A percentile compares a stretch with the other conserved stretches of the same genome.
Conservation (phyloP, 2,888 invertebrate genomes). For the Pammene fasciana region DNA sequence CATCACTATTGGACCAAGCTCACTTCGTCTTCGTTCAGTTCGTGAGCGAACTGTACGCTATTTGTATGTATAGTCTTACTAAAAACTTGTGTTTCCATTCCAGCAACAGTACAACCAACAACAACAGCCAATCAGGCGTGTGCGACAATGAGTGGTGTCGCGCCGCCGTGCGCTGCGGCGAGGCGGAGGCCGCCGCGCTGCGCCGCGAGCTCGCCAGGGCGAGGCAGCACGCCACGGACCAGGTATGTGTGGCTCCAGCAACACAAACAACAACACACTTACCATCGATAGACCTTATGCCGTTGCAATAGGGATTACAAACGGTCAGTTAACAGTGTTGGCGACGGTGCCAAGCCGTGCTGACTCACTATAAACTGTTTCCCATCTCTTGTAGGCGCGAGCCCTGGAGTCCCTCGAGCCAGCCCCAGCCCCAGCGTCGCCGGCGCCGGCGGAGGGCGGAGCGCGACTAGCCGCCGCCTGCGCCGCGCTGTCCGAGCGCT, state of each 20-base stretch:
- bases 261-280: too few relatives aligned
- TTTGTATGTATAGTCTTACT: neutral
- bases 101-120: constrained; percentile 6
- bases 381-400: too few relatives aligned
- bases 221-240: constrained; percentile 17
- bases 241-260: neutral
- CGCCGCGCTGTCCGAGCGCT: constrained; percentile 90
- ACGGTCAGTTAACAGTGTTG: too few relatives aligned
- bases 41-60: too few relatives aligned
- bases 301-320: too few relatives aligned
- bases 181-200: constrained; percentile 64
- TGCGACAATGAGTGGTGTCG: constrained; percentile 79
- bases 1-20: too few relatives aligned
- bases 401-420: neutral
- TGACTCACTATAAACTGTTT: too few relatives aligned
- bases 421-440: constrained; percentile 41
- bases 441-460: constrained; percentile 91
- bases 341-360: too few relatives aligned
- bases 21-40: too few relatives aligned
- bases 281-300: too few relatives aligned
- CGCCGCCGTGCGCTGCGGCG: constrained; percentile 83
- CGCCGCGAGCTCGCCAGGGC: constrained; percentile 78
- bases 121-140: constrained; percentile 41
- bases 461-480: constrained; percentile 58
- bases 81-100: neutral